phyloP scores from a whole-genome alignment of 2,113 vertebrate genomes.

The Nycticryphes semicollaris region DNA sequence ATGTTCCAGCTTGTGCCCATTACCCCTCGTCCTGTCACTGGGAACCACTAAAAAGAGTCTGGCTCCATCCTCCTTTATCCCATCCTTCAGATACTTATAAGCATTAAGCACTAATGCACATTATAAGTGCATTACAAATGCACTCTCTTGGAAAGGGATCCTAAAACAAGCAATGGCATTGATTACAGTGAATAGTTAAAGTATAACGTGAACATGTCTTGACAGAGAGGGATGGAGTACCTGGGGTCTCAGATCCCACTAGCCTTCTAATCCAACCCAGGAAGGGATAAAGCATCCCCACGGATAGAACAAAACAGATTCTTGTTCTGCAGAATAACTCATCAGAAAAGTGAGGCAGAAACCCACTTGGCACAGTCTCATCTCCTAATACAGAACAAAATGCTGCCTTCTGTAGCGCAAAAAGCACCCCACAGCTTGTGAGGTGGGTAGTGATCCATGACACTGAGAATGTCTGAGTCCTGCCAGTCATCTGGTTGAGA shows the following conservation, averaged over 20 bases:
- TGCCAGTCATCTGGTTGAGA: background rate
- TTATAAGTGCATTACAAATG: background rate
- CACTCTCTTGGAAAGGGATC: background rate
- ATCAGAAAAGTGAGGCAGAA: background rate
- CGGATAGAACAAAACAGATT: background rate
- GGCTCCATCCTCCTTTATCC: too few relatives aligned
- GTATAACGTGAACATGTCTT: background rate
- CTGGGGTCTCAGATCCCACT: background rate
- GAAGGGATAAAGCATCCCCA: background rate
- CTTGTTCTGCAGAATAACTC: background rate
- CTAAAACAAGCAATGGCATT: background rate
- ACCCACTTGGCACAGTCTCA: background rate
- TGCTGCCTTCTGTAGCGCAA: accelerated
- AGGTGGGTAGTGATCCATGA: background rate
- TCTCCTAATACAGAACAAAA: background rate
- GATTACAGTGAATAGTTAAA: background rate
- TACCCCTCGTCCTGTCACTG: too few relatives aligned
- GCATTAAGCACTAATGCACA: too few relatives aligned
- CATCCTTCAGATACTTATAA: too few relatives aligned
- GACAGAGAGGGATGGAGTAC: background rate
- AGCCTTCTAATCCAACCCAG: background rate
- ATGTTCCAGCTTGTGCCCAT: too few relatives aligned
- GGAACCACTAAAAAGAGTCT: too few relatives aligned
- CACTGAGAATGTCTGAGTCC: background rate
- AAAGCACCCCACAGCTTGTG: background rate